Conservation (phyloP, 2,113 vertebrate genomes). For the Pangasianodon gigas region DNA sequence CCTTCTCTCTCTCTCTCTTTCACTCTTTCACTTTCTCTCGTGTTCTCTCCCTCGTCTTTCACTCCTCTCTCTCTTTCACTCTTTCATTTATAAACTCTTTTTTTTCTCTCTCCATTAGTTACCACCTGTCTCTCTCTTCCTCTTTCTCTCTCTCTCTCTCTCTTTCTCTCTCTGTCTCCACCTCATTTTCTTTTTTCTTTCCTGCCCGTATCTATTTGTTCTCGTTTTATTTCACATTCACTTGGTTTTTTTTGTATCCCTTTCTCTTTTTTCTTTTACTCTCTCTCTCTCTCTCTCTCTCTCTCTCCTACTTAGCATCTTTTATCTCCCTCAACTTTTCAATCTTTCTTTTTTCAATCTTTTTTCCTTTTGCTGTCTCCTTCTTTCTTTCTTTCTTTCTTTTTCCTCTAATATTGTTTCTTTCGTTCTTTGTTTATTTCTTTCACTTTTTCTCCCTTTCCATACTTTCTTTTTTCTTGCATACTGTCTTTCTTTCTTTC, state of each 20-base stretch:
- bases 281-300: neutral
- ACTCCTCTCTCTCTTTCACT: neutral
- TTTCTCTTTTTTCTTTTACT: neutral
- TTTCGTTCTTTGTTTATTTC: neutral
- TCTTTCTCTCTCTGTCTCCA: neutral
- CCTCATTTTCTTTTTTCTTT: neutral
- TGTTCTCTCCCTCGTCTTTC: neutral
- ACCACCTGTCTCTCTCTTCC: neutral
- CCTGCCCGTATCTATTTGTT: neutral
- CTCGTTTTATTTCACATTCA: neutral
- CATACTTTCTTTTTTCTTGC: neutral
- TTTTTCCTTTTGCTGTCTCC: neutral
- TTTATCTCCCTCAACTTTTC: neutral
- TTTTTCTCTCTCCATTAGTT: neutral
- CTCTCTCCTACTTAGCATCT: neutral
- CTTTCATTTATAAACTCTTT: neutral
- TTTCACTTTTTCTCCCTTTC: neutral
- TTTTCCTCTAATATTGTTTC: neutral
- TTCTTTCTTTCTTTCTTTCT: neutral
- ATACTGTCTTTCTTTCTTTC: neutral
- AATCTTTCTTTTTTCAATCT: neutral
- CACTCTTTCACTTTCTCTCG: neutral
- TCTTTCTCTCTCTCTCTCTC: neutral
- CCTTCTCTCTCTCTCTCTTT: neutral
- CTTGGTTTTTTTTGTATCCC: neutral